A percentile compares a stretch with the other conserved stretches of the same genome.
Conservation (phyloP, 2,888 invertebrate species). For the Pseudoips prasinana region DNA sequence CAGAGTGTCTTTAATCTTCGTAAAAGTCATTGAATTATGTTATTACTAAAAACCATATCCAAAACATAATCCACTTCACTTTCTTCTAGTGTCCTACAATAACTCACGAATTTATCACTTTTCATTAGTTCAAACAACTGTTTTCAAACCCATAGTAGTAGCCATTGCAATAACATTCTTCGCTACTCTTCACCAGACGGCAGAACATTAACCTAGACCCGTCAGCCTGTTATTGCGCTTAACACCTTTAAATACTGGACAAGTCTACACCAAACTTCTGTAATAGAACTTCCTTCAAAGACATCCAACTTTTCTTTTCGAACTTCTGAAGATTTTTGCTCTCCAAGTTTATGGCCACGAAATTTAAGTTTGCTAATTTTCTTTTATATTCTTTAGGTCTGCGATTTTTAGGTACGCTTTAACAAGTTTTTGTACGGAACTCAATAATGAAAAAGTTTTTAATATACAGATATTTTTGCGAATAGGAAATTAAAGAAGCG, state of each 20-base stretch:
- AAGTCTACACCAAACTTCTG: slow-evolving; percentile 33
- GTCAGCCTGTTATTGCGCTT: slow-evolving; percentile 48
- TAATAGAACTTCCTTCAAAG: slow-evolving; percentile 17
- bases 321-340: slow-evolving; percentile 23
- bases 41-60: no score
- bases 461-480: no score
- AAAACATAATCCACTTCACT: no score
- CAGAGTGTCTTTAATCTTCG: no score
- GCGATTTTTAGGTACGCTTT: slow-evolving; percentile 16
- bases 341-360: slow-evolving; percentile 22
- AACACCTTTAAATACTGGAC: slow-evolving; percentile 62
- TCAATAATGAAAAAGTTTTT: slow-evolving; percentile 2
- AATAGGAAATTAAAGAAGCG: no score
- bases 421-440: slow-evolving; percentile 16
- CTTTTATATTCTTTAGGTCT: slow-evolving; percentile 19
- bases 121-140: no score
- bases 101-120: no score
- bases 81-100: no score
- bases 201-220: slow-evolving; percentile 48
- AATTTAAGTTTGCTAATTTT: slow-evolving; percentile 28
- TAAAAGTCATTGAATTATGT: no score
- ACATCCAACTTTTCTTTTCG: slow-evolving; percentile 31
- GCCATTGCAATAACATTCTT: slow-evolving; percentile 35
- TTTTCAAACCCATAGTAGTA: slow-evolving; percentile 17
- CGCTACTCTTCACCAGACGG: slow-evolving; percentile 33